These are phyloP conservation scores for Laothoe populi DNA, from an alignment of 2,888 invertebrate genomes.

Conservation along the genomic window DNA sequence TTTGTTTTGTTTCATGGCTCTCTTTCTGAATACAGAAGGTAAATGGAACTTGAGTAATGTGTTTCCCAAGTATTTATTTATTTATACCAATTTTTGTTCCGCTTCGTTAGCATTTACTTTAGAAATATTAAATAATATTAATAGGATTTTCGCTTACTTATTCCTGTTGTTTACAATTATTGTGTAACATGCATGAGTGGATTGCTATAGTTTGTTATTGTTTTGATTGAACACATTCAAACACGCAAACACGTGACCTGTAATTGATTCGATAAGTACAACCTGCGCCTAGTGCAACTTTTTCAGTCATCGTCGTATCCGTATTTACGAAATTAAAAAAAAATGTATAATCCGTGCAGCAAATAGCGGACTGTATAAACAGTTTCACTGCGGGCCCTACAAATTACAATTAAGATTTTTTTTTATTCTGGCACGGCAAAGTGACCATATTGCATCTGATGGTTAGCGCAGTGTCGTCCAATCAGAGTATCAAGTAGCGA, in stretches of 20 bases:
- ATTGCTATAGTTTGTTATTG: slow-evolving; percentile 31
- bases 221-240: neutral
- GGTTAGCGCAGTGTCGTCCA: too few species aligned
- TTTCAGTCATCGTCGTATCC: too few species aligned
- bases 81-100: slow-evolving; percentile 1
- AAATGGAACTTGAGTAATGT: slow-evolving; percentile 44
- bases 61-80: slow-evolving; percentile 22
- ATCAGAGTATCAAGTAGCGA: too few species aligned
- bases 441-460: too few species aligned
- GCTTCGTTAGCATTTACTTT: slow-evolving; percentile 32
- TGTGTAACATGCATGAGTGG: slow-evolving; percentile 18
- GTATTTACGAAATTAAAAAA: too few species aligned
- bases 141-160: neutral
- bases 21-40: slow-evolving; percentile 74
- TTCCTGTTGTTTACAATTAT: neutral
- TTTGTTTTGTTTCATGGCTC: slow-evolving; percentile 78
- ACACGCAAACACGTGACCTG: neutral
- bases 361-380: too few species aligned
- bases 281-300: too few species aligned
- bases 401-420: too few species aligned
- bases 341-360: too few species aligned
- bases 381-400: too few species aligned
- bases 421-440: too few species aligned
- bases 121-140: slow-evolving; percentile 31
- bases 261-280: too few species aligned